A percentile compares a stretch with the other conserved stretches of the same genome.
Evolutionary conservation across 53 echinoderm and acorn worm species (phyloP).

Genomic region (Paracentrotus lividus): DNA sequence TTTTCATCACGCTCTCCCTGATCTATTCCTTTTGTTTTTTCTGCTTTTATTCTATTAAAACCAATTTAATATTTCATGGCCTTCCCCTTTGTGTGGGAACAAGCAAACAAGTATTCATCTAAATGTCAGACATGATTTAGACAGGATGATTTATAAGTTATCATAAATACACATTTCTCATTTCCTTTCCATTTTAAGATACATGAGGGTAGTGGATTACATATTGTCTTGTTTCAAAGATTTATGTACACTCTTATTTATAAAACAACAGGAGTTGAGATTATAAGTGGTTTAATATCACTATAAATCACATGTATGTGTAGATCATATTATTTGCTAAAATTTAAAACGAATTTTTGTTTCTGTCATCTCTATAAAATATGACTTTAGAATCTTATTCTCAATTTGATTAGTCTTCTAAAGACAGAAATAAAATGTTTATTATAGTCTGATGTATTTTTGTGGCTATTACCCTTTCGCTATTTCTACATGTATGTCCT

Average conservation of each 20-base stretch:
- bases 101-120: not conserved
- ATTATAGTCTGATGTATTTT: not conserved
- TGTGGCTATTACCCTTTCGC: not conserved
- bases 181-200: slow-evolving; percentile 2
- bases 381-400: not conserved
- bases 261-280: not conserved
- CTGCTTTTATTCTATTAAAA: no score
- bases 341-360: no score
- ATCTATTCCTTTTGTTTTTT: no score
- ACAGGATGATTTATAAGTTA: slow-evolving; percentile 29
- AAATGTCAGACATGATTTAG: slow-evolving; percentile 25
- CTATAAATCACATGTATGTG: no score
- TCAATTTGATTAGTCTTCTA: not conserved
- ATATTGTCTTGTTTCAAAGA: not conserved
- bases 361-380: not conserved
- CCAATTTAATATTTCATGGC: no score
- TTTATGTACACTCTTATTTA: slow-evolving; percentile 5
- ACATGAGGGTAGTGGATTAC: not conserved
- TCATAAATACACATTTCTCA: slow-evolving; percentile 20
- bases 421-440: not conserved
- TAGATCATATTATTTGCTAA: not conserved
- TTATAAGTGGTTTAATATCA: no score
- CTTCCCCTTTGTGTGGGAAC: not conserved
- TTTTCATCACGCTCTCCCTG: no score
- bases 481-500: not conserved